These are phyloP conservation scores for Penaeus monodon DNA, from an alignment of 2,888 invertebrate species.

Conservation along the genomic window DNA sequence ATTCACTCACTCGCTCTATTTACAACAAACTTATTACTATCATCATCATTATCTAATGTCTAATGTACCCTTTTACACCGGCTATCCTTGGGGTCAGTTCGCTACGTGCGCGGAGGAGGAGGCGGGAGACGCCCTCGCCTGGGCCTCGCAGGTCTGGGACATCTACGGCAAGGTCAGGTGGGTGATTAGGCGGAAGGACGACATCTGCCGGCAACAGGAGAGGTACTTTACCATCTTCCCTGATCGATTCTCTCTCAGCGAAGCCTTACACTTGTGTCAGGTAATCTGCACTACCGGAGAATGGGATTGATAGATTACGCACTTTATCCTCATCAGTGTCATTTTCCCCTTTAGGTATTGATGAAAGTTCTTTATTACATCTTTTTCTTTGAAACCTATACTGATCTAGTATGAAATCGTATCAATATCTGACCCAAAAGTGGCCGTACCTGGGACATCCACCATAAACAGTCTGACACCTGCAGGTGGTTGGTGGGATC, in stretches of 20 bases:
- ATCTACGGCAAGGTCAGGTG: slow-evolving; percentile 54
- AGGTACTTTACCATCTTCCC: slow-evolving; percentile 43
- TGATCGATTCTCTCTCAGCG: slow-evolving; percentile 27
- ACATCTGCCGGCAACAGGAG: slow-evolving; percentile 24
- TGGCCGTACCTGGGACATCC: too few relatives aligned
- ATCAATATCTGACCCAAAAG: too few relatives aligned
- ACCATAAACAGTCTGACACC: too few relatives aligned
- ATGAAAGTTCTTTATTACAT: too few relatives aligned
- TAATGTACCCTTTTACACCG: too few relatives aligned
- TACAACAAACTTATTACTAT: too few relatives aligned
- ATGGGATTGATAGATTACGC: too few relatives aligned
- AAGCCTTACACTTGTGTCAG: slow-evolving; percentile 51
- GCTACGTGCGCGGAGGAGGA: slow-evolving; percentile 13
- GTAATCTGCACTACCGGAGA: slow-evolving; percentile 5
- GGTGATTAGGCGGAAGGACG: slow-evolving; percentile 1
- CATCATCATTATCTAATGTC: neutral
- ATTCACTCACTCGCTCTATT: too few relatives aligned
- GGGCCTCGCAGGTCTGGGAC: slow-evolving; percentile 46
- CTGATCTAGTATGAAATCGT: too few relatives aligned
- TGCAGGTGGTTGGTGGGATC: slow-evolving; percentile 57
- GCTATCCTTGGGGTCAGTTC: neutral
- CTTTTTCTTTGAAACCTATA: too few relatives aligned
- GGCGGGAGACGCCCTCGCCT: slow-evolving; percentile 28
- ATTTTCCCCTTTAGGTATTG: too few relatives aligned
- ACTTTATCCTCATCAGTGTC: too few relatives aligned